phyloP scores from a whole-genome alignment of 2,797 vertebrate genomes.

The Ctenopoma kingsleyae region DNA sequence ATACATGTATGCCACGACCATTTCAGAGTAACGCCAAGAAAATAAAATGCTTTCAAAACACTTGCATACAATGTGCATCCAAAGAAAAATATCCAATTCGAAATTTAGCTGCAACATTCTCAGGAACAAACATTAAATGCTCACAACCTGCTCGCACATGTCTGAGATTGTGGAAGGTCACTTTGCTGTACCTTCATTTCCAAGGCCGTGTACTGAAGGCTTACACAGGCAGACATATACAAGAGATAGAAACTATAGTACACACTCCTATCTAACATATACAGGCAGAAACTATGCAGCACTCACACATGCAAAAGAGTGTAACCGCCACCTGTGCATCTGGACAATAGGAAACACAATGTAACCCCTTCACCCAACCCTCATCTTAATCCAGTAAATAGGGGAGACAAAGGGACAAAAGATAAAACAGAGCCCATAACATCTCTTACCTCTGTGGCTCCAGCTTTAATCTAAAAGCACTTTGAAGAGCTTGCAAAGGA shows the following conservation, averaged over 20 bases:
- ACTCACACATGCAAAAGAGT: constrained; percentile 40
- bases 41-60: constrained; percentile 46
- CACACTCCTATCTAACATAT: constrained; percentile 9
- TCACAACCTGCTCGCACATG: constrained; percentile 16
- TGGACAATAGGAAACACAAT: constrained; percentile 52
- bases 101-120: constrained; percentile 17
- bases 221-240: constrained; percentile 1
- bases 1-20: constrained; percentile 48
- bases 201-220: not conserved
- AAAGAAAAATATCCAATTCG: not conserved
- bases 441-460: constrained; percentile 80
- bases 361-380: constrained; percentile 42
- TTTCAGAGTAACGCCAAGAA: constrained; percentile 47
- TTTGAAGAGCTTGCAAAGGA: constrained; percentile 80
- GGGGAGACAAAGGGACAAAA: constrained; percentile 65
- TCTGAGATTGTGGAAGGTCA: constrained; percentile 34
- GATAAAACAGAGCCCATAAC: constrained; percentile 70
- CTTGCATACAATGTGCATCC: constrained; percentile 9
- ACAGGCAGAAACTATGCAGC: constrained; percentile 33
- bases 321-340: constrained; percentile 70
- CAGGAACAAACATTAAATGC: not conserved
- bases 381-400: constrained; percentile 64
- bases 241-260: constrained; percentile 11
- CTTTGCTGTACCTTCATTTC: constrained; percentile 13
- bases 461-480: constrained; percentile 83